Base-by-base conservation (phyloP, 2,888 invertebrate genomes). In the Mystacides longicornis region DNA sequence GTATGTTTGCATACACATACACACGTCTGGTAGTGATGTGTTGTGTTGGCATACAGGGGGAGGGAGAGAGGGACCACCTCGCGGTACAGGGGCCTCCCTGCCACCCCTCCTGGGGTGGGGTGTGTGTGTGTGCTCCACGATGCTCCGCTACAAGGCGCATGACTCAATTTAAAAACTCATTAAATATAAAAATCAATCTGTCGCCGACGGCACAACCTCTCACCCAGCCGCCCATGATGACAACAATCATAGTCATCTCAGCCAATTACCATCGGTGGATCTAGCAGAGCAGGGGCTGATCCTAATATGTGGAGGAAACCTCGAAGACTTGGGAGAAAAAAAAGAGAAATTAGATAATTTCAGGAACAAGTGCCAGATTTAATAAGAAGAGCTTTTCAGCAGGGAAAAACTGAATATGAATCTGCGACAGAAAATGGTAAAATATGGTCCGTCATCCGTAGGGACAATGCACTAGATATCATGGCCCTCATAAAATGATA, bases 151-250 rank as follows among this genome's bases (percentile, higher is more conserved):
- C 54, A 58, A 23, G 55, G 58, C 58, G 58, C 58, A 58, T 58
- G 58, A 56, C 58, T 56, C 58, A 58, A 58, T 58, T 58, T 58
- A 56, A 58, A 58, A 58, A 53, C 55, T 58, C 58, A 56, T 58
- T 58, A 58, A 58, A 58, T 58, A 58, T 58, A 58, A 58, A 58
- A 58, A 58, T 58, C 58, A 58, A 58, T 58, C 58, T 58, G 58
- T 49, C 55, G 46, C 43, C 49, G 52, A 42, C 51, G 55, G 50
- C 55, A 49, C n/a, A n/a, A n/a, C 52, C 51, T 37, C 50, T 42
- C 49, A 49, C 48, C 9, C 9, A 22, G 54, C 27, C 49, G 16
- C 33, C 23, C 49, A 23, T 42, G 37, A 42, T 49, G 23, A 48
- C 21, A 22, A 48, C 16, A 23, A 48, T 48, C 7, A 3, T 46